Evolutionary conservation across 2,113 vertebrate species (phyloP).

Genomic region (Sceloporus undulatus): DNA sequence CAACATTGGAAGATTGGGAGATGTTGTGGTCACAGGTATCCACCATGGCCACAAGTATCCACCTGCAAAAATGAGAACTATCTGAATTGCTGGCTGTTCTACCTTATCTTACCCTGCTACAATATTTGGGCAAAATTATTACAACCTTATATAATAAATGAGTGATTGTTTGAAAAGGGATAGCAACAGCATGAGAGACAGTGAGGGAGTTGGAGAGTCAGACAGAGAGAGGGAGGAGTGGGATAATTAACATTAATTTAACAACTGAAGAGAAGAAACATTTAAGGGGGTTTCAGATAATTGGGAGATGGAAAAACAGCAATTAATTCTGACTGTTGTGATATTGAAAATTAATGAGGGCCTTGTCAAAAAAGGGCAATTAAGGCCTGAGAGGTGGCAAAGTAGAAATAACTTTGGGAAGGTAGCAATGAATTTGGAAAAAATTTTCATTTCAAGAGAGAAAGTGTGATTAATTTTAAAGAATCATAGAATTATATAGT

Average conservation of each 20-base stretch:
- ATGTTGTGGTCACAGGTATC: neutral
- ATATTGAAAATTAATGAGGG: neutral
- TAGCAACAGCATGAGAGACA: neutral
- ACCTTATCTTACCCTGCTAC: neutral
- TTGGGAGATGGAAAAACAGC: neutral
- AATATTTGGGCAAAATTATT: neutral
- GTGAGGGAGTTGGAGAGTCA: too few species aligned
- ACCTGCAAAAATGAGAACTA: neutral
- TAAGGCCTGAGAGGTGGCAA: neutral
- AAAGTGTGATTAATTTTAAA: neutral
- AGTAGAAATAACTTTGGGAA: neutral
- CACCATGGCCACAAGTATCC: neutral
- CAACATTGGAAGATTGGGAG: neutral
- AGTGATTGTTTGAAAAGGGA: neutral
- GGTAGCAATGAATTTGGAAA: neutral
- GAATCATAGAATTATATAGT: neutral
- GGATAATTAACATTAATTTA: neutral
- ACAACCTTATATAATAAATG: neutral
- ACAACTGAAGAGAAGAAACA: neutral
- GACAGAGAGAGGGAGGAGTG: too few species aligned
- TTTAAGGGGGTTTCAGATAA: neutral
- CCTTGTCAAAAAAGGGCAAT: neutral
- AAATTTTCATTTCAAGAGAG: neutral
- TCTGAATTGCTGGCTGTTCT: neutral
- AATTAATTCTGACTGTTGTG: neutral